Evolutionary conservation across 2,888 invertebrate genomes (phyloP), one percentile per base, ranked within the genome.

Genomic region (Lamellibrachia columna): DNA sequence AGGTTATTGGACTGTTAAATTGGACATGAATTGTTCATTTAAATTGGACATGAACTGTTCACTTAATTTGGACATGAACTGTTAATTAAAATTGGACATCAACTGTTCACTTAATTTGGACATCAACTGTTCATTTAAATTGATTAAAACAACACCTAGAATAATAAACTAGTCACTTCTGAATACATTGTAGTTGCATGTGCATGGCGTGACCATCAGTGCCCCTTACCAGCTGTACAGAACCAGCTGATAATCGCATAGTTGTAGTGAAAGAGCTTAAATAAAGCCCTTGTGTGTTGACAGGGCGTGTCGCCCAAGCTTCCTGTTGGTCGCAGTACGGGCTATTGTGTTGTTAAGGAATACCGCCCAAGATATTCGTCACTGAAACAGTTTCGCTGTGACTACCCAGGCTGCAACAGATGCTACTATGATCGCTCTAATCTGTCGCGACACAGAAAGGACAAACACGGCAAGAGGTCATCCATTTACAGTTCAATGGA

Each of bases 321-420:
- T 75, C 75, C 22, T 22, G 22, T 75, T 75, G 75, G 75, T 22
- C 75, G 75, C 75, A 75, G 22, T 75, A 22, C 22, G 75, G 75
- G 75, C 75, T 75, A 15, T 75, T 75, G 4, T 75, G 75, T 75
- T 75, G 75, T 75, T 75, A 75, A 75, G n/a, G 75, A 75, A 75
- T 75, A 75, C 75, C 75, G 75, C 22, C 75, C 75, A n/a, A 11
- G 75, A 75, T 75, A 15, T 11, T 75, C 75, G n/a, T 22, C 75
- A 75, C 75, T 75, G 75, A 75, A 75, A 75, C 75, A 75, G 75
- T 75, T 75, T 75, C 75, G 75, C 75, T 75, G 75, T 75, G 75
- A 75, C 75, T 75, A 22, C 75, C 75, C 75, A 4, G 75, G 75
- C 75, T 75, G 75, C 22, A 6, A 22, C 75, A 75, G 75, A 6